These are phyloP conservation scores for Lasioglossum leucozonium DNA, from an alignment of 2,888 invertebrate species.

Conservation along the genomic window DNA sequence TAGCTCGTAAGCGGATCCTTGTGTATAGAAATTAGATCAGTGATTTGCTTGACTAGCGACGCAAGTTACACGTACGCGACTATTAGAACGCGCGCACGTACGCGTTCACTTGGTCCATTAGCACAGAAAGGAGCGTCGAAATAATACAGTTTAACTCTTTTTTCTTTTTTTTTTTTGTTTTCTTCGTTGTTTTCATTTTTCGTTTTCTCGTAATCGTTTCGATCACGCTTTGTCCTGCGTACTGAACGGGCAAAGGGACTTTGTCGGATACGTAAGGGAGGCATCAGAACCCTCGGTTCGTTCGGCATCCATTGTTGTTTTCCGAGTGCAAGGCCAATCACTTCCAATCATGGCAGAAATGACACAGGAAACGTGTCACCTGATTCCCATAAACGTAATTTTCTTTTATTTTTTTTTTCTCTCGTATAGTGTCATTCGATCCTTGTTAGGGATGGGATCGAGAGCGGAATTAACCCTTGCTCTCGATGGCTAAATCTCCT, in stretches of 20 bases:
- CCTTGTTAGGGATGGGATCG: constrained; percentile 34
- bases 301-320: constrained; percentile 14
- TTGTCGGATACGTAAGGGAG: constrained; percentile 36
- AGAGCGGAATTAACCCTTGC: not conserved
- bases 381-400: not conserved
- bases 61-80: not conserved
- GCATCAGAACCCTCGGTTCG: constrained; percentile 58
- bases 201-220: not conserved
- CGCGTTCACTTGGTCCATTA: not conserved
- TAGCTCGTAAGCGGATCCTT: constrained; percentile 25
- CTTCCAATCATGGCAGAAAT: constrained; percentile 20
- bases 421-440: constrained; percentile 13
- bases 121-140: not conserved
- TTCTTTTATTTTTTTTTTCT: constrained; percentile 23
- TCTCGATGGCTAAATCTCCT: no score
- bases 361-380: constrained; percentile 66
- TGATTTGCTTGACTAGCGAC: constrained; percentile 34
- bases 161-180: no score
- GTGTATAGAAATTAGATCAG: constrained; percentile 21
- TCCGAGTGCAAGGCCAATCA: constrained; percentile 18
- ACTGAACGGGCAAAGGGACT: not conserved
- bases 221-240: not conserved
- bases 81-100: not conserved
- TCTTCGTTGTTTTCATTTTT: no score
- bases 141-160: not conserved